phyloP scores from a whole-genome alignment of 2,888 invertebrate genomes.

The Imbricaverruca yamaguchii region DNA sequence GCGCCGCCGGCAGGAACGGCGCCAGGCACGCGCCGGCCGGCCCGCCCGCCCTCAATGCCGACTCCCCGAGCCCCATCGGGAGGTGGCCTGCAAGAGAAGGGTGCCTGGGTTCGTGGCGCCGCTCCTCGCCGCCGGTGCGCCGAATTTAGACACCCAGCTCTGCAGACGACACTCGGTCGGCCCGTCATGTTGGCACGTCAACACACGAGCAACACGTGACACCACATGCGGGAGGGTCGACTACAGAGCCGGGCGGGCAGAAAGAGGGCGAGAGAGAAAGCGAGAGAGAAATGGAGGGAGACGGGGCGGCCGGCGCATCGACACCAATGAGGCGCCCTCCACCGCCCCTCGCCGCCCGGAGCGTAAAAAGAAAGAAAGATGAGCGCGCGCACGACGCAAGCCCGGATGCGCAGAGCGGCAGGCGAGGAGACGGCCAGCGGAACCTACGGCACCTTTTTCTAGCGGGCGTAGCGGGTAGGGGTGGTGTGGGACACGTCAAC shows the following conservation, averaged over 20 bases:
- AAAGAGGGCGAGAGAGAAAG: too few relatives aligned
- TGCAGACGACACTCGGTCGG: not conserved
- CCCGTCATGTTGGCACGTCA: not conserved
- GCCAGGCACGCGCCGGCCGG: not conserved
- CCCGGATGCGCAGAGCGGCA: not conserved
- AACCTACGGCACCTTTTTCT: slow-evolving; percentile 18
- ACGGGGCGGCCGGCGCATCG: too few relatives aligned
- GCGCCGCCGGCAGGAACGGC: not conserved
- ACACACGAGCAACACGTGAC: not conserved
- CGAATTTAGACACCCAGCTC: not conserved
- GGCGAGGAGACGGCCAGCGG: slow-evolving; percentile 7
- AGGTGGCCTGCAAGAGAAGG: slow-evolving; percentile 3
- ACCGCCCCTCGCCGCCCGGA: not conserved
- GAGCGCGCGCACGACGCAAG: not conserved
- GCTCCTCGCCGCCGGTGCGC: not conserved
- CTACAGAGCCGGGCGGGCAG: not conserved
- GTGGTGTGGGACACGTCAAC: not conserved
- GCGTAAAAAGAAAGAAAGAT: not conserved
- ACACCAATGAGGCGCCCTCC: not conserved
- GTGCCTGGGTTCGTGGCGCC: not conserved
- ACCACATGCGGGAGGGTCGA: not conserved
- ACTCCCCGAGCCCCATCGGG: not conserved
- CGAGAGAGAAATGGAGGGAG: too few relatives aligned
- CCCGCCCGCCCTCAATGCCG: not conserved
- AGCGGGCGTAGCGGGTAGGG: not conserved